Evolutionary conservation across 1,140 invertebrate species (phyloP).

Genomic region (Hyposmocoma kahamanoa): DNA sequence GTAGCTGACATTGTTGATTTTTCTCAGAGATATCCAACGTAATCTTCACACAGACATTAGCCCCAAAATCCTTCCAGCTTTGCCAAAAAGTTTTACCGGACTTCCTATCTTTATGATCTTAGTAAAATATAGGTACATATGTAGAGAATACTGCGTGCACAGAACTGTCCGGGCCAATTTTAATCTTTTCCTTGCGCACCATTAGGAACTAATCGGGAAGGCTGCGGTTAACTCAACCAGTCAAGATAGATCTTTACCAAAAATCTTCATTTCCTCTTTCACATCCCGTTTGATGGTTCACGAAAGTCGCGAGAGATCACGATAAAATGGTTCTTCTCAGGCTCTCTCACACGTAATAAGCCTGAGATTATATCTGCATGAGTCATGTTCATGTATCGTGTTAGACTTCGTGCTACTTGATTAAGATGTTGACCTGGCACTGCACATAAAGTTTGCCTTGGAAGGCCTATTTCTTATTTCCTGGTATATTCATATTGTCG

Average conservation of each 20-base stretch:
- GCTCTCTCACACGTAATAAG: constrained; percentile 8
- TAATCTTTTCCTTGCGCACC: constrained; percentile 28
- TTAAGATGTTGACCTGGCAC: constrained; percentile 3
- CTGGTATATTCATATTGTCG: no score
- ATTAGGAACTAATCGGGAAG: constrained; percentile 34
- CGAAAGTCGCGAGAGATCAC: background rate
- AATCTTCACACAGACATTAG: no score
- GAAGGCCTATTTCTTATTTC: no score
- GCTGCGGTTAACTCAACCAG: constrained; percentile 18
- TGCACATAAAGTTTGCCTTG: no score
- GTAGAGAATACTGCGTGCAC: background rate
- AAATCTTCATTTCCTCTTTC: background rate
- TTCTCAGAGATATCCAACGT: no score
- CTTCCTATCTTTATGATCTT: background rate
- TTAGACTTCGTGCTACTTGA: background rate
- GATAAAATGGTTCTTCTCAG: background rate
- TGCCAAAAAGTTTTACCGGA: no score
- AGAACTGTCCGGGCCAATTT: background rate
- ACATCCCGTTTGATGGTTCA: background rate
- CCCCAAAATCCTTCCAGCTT: no score
- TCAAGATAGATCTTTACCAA: constrained; percentile 10
- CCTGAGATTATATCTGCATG: constrained; percentile 7
- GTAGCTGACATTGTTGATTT: no score
- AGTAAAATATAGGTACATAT: background rate
- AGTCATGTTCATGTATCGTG: constrained; percentile 7